Percentiles rank a stretch among this genome's conserved stretches.
Conservation (phyloP, 1,140 invertebrate species). For the Pinna nobilis region DNA sequence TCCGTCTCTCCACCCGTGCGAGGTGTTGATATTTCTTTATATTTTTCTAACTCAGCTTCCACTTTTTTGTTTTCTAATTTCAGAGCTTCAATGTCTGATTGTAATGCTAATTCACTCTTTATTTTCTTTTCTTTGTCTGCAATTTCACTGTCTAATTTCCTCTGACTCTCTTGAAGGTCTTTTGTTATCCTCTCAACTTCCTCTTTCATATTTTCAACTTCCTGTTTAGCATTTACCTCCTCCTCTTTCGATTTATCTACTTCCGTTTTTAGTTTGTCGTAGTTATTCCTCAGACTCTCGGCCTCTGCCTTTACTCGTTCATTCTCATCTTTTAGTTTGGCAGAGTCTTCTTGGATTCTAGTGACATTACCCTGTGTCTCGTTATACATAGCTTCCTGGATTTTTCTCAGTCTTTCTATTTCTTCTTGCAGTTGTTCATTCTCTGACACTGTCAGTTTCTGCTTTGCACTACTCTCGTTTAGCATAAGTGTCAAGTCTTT, state of each 20-base stretch:
- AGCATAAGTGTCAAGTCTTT: slow-evolving; percentile 11
- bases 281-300: background rate
- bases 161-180: background rate
- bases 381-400: background rate
- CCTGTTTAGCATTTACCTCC: background rate
- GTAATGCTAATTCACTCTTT: slow-evolving; percentile 1
- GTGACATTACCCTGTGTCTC: no score
- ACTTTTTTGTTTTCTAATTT: slow-evolving; percentile 16
- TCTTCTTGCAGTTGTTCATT: slow-evolving; percentile 7
- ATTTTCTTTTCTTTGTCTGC: background rate
- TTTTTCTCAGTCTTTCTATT: slow-evolving; percentile 14
- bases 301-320: background rate
- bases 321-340: background rate
- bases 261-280: background rate
- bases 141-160: background rate
- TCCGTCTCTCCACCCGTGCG: background rate
- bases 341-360: background rate
- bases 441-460: slow-evolving; percentile 9
- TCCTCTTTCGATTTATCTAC: background rate
- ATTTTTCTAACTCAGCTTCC: slow-evolving; percentile 20
- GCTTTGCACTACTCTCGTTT: slow-evolving; percentile 4
- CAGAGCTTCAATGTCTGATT: background rate
- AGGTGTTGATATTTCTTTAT: slow-evolving; percentile 5
- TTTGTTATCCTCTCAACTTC: background rate
- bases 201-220: background rate